Conservation (phyloP, 2,113 vertebrate genomes). For the Pristiophorus japonicus region DNA sequence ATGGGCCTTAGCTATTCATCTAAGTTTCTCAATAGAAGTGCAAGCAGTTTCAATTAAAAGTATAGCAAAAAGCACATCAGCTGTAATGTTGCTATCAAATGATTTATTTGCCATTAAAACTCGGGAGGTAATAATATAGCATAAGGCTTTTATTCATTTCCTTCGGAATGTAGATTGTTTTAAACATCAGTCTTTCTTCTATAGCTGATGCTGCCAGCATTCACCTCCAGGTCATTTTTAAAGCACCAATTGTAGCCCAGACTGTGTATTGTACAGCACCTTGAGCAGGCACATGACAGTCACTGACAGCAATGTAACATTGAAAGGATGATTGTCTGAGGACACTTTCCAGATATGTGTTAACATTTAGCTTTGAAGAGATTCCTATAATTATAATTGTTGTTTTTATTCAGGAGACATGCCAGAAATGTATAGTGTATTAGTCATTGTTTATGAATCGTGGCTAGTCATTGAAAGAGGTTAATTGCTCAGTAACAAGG, state of each 20-base stretch:
- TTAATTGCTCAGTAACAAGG: neutral
- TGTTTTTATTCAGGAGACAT: neutral
- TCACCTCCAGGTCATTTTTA: slow-evolving; percentile 17
- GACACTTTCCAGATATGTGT: neutral
- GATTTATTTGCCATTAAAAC: slow-evolving; percentile 14
- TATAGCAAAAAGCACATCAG: neutral
- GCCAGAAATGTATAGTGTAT: neutral
- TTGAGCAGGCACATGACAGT: neutral
- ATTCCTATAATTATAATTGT: neutral
- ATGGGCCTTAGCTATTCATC: slow-evolving; percentile 1
- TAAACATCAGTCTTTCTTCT: neutral
- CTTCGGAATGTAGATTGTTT: neutral
- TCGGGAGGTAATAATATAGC: neutral
- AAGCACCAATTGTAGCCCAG: neutral
- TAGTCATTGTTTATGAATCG: neutral
- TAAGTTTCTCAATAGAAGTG: neutral
- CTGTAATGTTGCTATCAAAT: neutral
- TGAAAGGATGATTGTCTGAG: neutral
- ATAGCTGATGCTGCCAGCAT: neutral
- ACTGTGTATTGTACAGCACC: neutral
- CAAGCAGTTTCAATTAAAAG: slow-evolving; percentile 5
- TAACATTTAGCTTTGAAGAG: neutral
- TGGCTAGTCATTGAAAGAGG: neutral
- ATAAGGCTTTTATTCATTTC: neutral
- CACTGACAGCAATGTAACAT: neutral